Evolutionary conservation across 2,113 vertebrate species (phyloP).

Genomic region (Zapornia atra): DNA sequence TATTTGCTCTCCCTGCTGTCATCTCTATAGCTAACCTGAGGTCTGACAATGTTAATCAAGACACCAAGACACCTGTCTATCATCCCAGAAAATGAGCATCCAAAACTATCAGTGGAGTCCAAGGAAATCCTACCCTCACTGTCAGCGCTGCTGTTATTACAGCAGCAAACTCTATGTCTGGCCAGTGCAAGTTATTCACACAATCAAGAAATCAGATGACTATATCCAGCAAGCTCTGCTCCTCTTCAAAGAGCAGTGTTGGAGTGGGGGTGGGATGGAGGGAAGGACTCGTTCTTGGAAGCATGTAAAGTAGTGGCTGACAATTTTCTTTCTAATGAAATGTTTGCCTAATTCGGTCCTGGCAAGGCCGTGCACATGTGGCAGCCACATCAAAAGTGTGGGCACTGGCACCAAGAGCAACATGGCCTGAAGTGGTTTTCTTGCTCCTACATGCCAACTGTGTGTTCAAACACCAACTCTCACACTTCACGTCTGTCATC

Average conservation of each 20-base stretch:
- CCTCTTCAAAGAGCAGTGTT: not conserved
- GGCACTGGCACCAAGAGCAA: not conserved
- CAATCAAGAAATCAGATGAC: not conserved
- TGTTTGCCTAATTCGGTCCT: not conserved
- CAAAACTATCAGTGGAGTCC: not conserved
- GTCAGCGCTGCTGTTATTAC: not conserved
- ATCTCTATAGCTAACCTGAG: not conserved
- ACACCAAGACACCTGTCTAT: not conserved
- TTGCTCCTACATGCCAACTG: not conserved
- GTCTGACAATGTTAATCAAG: not conserved
- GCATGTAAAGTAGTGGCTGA: not conserved
- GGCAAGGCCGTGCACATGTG: conserved; percentile 6
- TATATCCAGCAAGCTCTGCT: not conserved
- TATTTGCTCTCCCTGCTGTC: conserved; percentile 10
- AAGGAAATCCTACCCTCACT: not conserved
- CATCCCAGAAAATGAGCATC: not conserved
- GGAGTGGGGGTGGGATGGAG: not conserved
- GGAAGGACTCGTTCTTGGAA: not conserved
- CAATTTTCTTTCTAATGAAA: conserved; percentile 34
- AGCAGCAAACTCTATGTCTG: not conserved
- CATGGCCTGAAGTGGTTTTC: not conserved
- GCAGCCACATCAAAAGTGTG: conserved; percentile 55
- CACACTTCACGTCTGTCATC: not conserved
- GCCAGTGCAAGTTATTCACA: not conserved
- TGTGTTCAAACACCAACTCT: not conserved